Conservation (phyloP, 53 echinoderm and acorn worm species). For the Arbacia lixula region DNA sequence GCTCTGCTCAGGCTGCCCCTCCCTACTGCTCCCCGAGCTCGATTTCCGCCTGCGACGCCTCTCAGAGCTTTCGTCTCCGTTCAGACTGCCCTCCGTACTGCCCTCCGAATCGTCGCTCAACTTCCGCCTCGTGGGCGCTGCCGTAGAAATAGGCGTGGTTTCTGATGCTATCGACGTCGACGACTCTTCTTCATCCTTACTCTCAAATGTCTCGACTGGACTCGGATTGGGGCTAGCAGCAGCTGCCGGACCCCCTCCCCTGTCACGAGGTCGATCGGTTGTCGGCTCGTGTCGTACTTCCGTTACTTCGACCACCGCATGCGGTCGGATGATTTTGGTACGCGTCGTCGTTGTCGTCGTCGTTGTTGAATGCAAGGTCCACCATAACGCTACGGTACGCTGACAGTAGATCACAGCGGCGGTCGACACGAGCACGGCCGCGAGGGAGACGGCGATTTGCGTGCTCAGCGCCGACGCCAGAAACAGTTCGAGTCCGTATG, state of each 20-base stretch:
- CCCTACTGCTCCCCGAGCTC: constrained; percentile 31
- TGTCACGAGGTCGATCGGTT: constrained; percentile 32
- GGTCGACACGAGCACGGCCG: constrained; percentile 86
- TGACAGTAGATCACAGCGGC: constrained; percentile 83
- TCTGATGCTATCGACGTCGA: constrained; percentile 1
- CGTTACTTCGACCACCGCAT: constrained; percentile 42
- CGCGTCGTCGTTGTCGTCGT: constrained; percentile 31
- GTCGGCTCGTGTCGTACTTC: constrained; percentile 27
- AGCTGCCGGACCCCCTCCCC: constrained; percentile 36
- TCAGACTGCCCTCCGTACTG: constrained; percentile 45
- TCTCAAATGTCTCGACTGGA: neutral
- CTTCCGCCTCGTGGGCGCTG: constrained; percentile 29
- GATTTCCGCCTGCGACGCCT: constrained; percentile 36
- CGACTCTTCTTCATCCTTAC: constrained; percentile 1
- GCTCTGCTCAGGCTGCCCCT: constrained; percentile 65
- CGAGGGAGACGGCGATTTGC: constrained; percentile 88
- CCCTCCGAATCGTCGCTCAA: constrained; percentile 49
- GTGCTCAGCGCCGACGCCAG: constrained; percentile 91
- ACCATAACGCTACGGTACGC: constrained; percentile 57
- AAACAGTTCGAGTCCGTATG: constrained; percentile 88
- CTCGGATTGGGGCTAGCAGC: neutral
- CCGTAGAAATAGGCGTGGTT: constrained; percentile 41
- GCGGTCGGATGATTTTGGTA: constrained; percentile 22
- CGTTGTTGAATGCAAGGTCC: constrained; percentile 42
- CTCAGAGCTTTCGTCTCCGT: constrained; percentile 17